Evolutionary conservation across 92 coral and sea anemone genomes (phyloP).

Genomic region (Paramuricea clavata): DNA sequence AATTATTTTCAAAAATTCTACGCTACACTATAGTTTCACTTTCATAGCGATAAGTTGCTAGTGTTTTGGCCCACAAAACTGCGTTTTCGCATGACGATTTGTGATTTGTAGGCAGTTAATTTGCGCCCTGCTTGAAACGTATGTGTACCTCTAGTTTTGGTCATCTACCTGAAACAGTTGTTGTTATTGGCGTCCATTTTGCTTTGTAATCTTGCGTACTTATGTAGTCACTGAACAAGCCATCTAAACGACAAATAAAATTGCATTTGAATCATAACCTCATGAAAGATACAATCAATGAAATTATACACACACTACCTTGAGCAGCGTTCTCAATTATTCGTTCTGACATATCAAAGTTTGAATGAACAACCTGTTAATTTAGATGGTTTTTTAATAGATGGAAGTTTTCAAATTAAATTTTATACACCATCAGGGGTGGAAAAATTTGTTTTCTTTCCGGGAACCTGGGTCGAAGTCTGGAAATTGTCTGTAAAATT

Average conservation of each 20-base stretch:
- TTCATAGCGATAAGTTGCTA: too few species aligned
- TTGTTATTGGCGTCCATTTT: constrained; percentile 85
- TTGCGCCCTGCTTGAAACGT: neutral
- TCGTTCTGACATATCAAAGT: constrained; percentile 88
- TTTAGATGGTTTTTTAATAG: neutral
- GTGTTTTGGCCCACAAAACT: too few species aligned
- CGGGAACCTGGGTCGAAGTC: too few species aligned
- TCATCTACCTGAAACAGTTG: constrained; percentile 68
- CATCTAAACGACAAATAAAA: constrained; percentile 65
- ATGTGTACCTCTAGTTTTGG: neutral
- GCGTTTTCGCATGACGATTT: too few species aligned
- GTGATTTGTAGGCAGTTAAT: too few species aligned
- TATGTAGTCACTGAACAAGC: constrained; percentile 82
- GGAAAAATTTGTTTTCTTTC: too few species aligned
- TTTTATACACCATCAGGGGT: too few species aligned
- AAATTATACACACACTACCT: constrained; percentile 52
- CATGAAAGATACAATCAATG: neutral
- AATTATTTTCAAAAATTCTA: too few species aligned
- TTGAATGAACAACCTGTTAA: constrained; percentile 76
- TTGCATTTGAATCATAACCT: neutral
- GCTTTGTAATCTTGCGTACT: constrained; percentile 90
- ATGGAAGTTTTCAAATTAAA: too few species aligned
- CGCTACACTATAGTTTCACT: too few species aligned
- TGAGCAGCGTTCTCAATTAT: constrained; percentile 85
- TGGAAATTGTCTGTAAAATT: too few species aligned